phyloP scores from a whole-genome alignment of 2,113 vertebrate genomes.

The Plecturocebus donacophilus region DNA sequence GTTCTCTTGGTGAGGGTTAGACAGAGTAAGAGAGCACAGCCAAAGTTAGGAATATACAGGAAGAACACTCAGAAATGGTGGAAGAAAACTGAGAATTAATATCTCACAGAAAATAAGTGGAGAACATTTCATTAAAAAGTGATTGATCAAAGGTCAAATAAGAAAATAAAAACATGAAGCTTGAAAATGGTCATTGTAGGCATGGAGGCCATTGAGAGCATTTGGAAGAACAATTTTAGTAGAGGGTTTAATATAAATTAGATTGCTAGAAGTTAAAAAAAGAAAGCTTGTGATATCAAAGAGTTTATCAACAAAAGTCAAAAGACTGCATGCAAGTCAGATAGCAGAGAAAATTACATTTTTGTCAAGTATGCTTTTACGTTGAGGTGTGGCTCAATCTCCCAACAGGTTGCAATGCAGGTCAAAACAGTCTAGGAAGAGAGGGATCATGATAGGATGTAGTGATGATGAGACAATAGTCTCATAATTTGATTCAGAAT shows the following conservation, averaged over 20 bases:
- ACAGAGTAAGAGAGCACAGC: not conserved
- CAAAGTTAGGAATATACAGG: not conserved
- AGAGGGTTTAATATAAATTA: not conserved
- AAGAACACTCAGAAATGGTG: not conserved
- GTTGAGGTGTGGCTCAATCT: not conserved
- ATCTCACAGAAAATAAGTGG: not conserved
- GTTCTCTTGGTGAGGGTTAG: not conserved
- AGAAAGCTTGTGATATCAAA: not conserved
- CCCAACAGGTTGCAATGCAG: not conserved
- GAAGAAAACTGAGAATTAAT: not conserved
- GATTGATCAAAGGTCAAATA: not conserved
- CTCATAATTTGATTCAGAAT: not conserved
- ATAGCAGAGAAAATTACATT: not conserved
- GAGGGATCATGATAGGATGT: not conserved
- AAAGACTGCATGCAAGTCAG: not conserved
- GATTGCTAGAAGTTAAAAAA: constrained; percentile 20
- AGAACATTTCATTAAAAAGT: not conserved
- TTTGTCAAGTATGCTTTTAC: not conserved
- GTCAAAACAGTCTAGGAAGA: not conserved
- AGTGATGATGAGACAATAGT: not conserved
- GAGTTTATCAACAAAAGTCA: not conserved
- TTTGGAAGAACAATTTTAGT: not conserved
- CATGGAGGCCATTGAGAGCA: not conserved
- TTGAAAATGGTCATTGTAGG: not conserved
- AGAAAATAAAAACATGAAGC: not conserved